phyloP scores from a whole-genome alignment of 1,140 invertebrate genomes.

The Eupeodes corollae region DNA sequence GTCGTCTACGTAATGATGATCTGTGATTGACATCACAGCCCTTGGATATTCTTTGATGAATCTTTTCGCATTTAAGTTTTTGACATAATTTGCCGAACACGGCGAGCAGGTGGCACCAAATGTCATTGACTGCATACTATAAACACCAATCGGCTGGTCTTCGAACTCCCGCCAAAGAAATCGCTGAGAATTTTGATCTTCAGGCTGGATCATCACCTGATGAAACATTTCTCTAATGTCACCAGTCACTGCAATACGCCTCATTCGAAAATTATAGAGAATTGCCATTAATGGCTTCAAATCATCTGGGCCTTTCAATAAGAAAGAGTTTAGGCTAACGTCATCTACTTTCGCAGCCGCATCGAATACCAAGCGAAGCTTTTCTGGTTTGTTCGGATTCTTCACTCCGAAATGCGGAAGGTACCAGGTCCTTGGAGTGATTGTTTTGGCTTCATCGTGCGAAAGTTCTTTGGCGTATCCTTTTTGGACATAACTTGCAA shows the following conservation, averaged over 20 bases:
- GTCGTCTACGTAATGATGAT: conserved; percentile 35
- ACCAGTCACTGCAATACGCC: conserved; percentile 11
- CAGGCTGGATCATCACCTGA: conserved; percentile 7
- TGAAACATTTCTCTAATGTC: conserved; percentile 36
- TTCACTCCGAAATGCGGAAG: conserved; percentile 21
- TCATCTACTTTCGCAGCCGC: conserved; percentile 11
- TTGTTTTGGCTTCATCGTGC: not conserved
- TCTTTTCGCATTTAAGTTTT: conserved; percentile 23
- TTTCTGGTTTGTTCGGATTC: conserved; percentile 17
- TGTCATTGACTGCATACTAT: conserved; percentile 22
- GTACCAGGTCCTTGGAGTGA: conserved; percentile 14
- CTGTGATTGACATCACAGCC: conserved; percentile 19
- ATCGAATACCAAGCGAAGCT: conserved; percentile 19
- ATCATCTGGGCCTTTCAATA: conserved; percentile 19
- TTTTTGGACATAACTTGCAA: not conserved
- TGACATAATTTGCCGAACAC: conserved; percentile 23
- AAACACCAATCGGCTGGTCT: conserved; percentile 7
- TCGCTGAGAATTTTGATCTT: conserved; percentile 17
- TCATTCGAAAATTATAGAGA: conserved; percentile 21
- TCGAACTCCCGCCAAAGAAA: conserved; percentile 20
- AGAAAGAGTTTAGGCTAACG: conserved; percentile 13
- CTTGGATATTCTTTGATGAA: conserved; percentile 7
- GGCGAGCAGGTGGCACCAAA: conserved; percentile 31
- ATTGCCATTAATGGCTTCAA: conserved; percentile 17
- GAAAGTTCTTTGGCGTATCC: not conserved